phyloP scores from a whole-genome alignment of 2,797 vertebrate species.

The Gallinago solitaria region DNA sequence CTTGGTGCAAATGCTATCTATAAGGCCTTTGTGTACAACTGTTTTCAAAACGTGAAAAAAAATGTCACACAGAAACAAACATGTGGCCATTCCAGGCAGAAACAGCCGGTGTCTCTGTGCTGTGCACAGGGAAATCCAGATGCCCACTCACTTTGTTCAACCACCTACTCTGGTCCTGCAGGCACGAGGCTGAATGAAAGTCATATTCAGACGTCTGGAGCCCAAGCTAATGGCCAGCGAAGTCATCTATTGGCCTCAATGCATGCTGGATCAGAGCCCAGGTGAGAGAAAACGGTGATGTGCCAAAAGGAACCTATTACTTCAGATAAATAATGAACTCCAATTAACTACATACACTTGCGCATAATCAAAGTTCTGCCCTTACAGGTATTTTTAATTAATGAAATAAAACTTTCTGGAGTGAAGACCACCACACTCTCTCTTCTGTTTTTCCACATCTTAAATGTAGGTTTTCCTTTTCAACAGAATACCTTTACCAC shows the following conservation, averaged over 20 bases:
- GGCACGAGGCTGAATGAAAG: not conserved
- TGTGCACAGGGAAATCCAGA: not conserved
- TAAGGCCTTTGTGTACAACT: not conserved
- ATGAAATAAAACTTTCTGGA: not conserved
- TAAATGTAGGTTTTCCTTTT: not conserved
- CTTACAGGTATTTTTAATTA: not conserved
- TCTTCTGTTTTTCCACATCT: not conserved
- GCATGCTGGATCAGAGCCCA: not conserved
- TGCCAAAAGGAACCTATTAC: not conserved
- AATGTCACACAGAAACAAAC: not conserved
- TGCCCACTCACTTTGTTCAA: not conserved
- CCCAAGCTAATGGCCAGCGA: not conserved
- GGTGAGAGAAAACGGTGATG: not conserved
- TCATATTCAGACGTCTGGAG: not conserved
- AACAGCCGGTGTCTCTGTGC: not conserved
- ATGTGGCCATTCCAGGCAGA: not conserved
- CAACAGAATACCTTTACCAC: not conserved
- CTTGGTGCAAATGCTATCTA: not conserved
- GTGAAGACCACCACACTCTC: not conserved
- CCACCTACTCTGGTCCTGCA: not conserved
- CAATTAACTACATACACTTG: not conserved
- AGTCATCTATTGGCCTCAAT: not conserved
- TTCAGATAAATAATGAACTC: not conserved
- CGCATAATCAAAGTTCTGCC: not conserved
- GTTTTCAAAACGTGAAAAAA: not conserved